Evolutionary conservation across 2,113 vertebrate species (phyloP).

Genomic region (Lophius piscatorius): DNA sequence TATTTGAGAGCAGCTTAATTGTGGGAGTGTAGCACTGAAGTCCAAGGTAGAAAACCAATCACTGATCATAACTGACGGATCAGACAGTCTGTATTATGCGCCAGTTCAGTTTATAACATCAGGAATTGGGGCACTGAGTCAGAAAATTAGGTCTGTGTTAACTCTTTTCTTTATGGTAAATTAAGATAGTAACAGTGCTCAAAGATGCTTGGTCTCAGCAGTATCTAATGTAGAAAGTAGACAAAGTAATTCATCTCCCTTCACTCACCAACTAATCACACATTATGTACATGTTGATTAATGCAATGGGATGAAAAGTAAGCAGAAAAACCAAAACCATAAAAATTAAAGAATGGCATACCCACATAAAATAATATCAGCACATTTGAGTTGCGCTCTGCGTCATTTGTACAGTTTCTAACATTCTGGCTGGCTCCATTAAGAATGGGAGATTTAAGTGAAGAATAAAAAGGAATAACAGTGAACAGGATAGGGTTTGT

Average conservation of each 20-base stretch:
- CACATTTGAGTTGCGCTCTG: not conserved
- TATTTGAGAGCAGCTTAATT: too few species aligned
- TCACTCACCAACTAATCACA: constrained; percentile 41
- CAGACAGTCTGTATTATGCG: too few species aligned
- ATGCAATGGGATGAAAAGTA: constrained; percentile 7
- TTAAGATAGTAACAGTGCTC: constrained; percentile 50
- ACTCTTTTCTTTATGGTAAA: constrained; percentile 52
- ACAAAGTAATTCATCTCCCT: constrained; percentile 33
- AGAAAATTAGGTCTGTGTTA: constrained; percentile 64
- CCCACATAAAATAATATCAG: not conserved
- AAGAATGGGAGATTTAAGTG: constrained; percentile 1
- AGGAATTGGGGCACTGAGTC: constrained; percentile 56
- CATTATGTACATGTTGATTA: constrained; percentile 38
- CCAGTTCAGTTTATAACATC: too few species aligned
- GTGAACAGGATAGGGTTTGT: constrained; percentile 9
- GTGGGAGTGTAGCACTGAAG: too few species aligned
- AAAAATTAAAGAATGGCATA: not conserved
- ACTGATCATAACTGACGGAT: too few species aligned
- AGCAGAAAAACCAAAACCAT: not conserved
- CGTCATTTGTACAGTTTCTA: constrained; percentile 5
- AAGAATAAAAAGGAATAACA: constrained; percentile 3
- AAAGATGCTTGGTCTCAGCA: constrained; percentile 19
- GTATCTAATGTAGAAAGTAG: constrained; percentile 33
- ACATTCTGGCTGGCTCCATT: not conserved
- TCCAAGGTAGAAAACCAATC: too few species aligned